These are phyloP conservation scores for Leucania comma DNA, from an alignment of 2,888 invertebrate species.

Conservation along the genomic window DNA sequence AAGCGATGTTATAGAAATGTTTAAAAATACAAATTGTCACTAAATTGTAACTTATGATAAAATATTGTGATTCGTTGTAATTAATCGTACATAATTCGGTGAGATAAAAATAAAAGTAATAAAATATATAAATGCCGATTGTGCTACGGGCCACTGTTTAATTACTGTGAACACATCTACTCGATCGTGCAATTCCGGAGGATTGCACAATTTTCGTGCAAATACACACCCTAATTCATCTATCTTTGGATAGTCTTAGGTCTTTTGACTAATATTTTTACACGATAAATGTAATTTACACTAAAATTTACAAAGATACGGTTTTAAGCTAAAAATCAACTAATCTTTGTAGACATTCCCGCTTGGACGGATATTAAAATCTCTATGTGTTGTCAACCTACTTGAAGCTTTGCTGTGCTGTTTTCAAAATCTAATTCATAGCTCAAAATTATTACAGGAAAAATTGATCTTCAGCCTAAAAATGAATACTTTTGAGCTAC, in stretches of 20 bases:
- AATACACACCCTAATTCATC: constrained; percentile 59
- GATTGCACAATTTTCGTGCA: constrained; percentile 61
- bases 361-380: constrained; percentile 86
- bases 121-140: constrained; percentile 81
- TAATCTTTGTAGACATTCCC: constrained; percentile 79
- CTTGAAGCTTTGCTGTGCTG: constrained; percentile 60
- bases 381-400: constrained; percentile 73
- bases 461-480: neutral
- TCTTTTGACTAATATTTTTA: constrained; percentile 67
- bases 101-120: constrained; percentile 56
- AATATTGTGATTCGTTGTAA: constrained; percentile 74
- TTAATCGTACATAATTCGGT: constrained; percentile 63
- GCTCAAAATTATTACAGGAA: constrained; percentile 7
- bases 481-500: constrained; percentile 34
- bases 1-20: constrained; percentile 67
- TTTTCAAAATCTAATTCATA: constrained; percentile 23
- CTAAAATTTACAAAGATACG: constrained; percentile 76
- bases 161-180: constrained; percentile 70
- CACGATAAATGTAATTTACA: constrained; percentile 72
- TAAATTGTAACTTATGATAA: constrained; percentile 49
- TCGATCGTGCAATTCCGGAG: constrained; percentile 49
- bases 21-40: constrained; percentile 46
- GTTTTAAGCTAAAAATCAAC: constrained; percentile 74
- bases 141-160: constrained; percentile 69
- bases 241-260: constrained; percentile 73